Percentiles rank a stretch among this genome's conserved stretches.
phyloP scores from a whole-genome alignment of 2,797 vertebrate species.

The Eidolon dupreanum region DNA sequence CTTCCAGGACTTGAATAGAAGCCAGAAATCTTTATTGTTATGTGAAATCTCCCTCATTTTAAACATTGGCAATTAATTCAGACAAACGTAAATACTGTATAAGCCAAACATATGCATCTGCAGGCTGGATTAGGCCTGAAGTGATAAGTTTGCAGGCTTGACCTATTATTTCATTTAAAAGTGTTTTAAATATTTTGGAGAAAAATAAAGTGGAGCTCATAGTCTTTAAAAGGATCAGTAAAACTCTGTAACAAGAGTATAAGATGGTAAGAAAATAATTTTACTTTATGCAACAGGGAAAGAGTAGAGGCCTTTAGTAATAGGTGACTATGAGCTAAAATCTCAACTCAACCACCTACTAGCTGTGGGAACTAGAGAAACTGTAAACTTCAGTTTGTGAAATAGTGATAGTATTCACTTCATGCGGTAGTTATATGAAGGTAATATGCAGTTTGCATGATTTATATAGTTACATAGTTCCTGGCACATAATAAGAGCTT shows the following conservation, averaged over 20 bases:
- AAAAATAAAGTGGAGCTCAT: not conserved
- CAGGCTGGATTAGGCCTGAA: not conserved
- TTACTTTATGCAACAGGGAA: not conserved
- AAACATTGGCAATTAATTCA: not conserved
- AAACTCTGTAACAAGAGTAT: not conserved
- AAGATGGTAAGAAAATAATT: conserved; percentile 18
- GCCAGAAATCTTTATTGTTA: not conserved
- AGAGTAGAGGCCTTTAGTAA: not conserved
- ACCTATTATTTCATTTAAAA: conserved; percentile 41
- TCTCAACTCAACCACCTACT: not conserved
- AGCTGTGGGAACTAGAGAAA: not conserved
- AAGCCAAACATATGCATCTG: not conserved
- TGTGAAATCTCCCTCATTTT: not conserved
- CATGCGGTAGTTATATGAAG: not conserved
- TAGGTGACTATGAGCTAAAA: not conserved
- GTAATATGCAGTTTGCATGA: not conserved
- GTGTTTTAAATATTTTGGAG: not conserved
- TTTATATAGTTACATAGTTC: not conserved
- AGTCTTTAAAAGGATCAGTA: not conserved
- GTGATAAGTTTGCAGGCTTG: not conserved
- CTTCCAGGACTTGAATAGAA: not conserved
- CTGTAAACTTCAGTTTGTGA: not conserved
- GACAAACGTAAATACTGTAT: not conserved
- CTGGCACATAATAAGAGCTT: not conserved
- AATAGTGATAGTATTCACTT: not conserved